phyloP scores from a whole-genome alignment of 1,140 invertebrate genomes.

The Latrodectus geometricus region DNA sequence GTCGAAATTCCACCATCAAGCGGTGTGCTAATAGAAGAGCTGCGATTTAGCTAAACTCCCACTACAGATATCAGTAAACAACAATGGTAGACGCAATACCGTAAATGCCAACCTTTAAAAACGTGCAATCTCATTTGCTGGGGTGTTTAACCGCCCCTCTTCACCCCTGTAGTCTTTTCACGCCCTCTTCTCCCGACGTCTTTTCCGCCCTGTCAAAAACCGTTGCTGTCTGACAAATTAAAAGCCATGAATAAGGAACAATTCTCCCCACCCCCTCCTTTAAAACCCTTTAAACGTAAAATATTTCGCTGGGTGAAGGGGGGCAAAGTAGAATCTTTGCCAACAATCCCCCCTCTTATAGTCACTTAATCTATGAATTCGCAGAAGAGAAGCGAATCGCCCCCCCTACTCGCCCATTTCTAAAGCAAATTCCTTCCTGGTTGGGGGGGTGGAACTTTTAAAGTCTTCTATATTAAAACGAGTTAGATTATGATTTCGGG shows the following conservation, averaged over 20 bases:
- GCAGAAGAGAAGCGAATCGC: neutral
- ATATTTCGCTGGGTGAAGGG: neutral
- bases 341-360: neutral
- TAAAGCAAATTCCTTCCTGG: neutral
- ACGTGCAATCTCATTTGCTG: too few relatives aligned
- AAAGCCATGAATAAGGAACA: conserved; percentile 40
- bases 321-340: neutral
- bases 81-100: neutral
- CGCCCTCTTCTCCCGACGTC: neutral
- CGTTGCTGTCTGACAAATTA: conserved; percentile 39
- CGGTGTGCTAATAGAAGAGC: too few relatives aligned
- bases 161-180: too few relatives aligned
- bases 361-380: neutral
- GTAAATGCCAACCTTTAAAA: neutral
- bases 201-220: conserved; percentile 30
- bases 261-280: neutral
- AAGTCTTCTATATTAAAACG: neutral
- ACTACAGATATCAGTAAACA: neutral
- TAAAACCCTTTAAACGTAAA: neutral
- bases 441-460: neutral
- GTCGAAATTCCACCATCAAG: too few relatives aligned
- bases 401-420: neutral
- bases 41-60: neutral
- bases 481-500: neutral
- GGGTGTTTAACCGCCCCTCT: neutral